Evolutionary conservation across 2,888 invertebrate species (phyloP).

Genomic region (Tuberolachnus salignus): DNA sequence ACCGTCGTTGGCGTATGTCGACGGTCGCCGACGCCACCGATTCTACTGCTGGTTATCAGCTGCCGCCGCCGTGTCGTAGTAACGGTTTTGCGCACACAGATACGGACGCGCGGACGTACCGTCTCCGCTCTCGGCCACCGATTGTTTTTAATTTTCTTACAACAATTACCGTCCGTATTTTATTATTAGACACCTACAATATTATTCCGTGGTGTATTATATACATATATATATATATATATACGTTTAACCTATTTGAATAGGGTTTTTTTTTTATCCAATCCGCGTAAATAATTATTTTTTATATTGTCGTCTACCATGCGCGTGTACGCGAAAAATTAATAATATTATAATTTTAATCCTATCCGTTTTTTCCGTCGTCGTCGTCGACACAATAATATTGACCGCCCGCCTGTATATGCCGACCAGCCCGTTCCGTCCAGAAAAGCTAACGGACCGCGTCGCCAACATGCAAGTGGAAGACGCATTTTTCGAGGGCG

Average conservation of each 20-base stretch:
- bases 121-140: no score
- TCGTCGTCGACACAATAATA: no score
- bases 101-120: no score
- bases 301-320: no score
- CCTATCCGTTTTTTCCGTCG: no score
- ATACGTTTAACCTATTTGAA: no score
- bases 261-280: no score
- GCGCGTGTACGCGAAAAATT: no score
- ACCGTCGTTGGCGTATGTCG: conserved; percentile 23
- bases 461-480: conserved; percentile 39
- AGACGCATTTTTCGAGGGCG: conserved; percentile 31
- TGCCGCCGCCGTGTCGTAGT: conserved; percentile 19
- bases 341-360: no score
- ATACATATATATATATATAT: no score
- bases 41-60: conserved; percentile 46
- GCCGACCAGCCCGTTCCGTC: neutral
- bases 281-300: neutral
- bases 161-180: neutral
- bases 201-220: neutral
- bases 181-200: neutral
- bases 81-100: conserved; percentile 43
- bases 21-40: neutral
- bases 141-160: no score
- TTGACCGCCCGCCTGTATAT: no score
- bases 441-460: neutral